Evolutionary conservation across 2,888 invertebrate genomes (phyloP), one percentile per base, ranked within the genome.

Genomic region (Neoaliturus tenellus): DNA sequence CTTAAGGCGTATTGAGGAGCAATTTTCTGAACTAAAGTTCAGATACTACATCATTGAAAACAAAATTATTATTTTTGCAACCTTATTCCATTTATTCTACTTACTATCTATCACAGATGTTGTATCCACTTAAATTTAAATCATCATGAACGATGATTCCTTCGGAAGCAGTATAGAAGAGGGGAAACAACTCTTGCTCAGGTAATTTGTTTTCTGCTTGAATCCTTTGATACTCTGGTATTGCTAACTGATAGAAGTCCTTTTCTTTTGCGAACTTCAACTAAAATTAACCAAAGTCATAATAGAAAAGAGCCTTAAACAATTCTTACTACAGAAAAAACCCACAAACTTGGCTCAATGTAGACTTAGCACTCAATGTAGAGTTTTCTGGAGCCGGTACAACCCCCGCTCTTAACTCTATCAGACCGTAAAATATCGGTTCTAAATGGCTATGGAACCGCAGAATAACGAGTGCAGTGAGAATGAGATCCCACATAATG

Each of bases 221-320:
- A 14, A 62, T 62, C 10, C 31, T 25, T 5, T 62, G 25, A 14
- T 62, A 62, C 28, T 62, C 14, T 25, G 62, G 62, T 31, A 62
- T 14, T 28, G 62, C 62, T 5, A 28, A 28, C 0, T 17, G 25
- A 31, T 62, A 62, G 31, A 62, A 62, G 5, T 28, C 28, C 14
- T 28, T 62, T 62, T 62, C 62, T 28, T 62, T 62, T 31, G 28
- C 31, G 62, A 62, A 62, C 20, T 62, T 62, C 5, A 62, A 31
- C 62, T 62, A 17, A 62, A 62, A 62, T 28, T 8, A n/a, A 44
- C 10, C 44, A 44, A 14, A 14, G 3, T 14, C 2, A 8, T 44
- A 12, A 14, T 17, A 14, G 44, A 39, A 8, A 5, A 39, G 12
- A 8, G 39, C 39, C 39, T 12, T 8, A 12, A 12, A 12, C 39